These are phyloP conservation scores for Diadromus collaris DNA, from an alignment of 2,888 invertebrate species.

Conservation along the genomic window DNA sequence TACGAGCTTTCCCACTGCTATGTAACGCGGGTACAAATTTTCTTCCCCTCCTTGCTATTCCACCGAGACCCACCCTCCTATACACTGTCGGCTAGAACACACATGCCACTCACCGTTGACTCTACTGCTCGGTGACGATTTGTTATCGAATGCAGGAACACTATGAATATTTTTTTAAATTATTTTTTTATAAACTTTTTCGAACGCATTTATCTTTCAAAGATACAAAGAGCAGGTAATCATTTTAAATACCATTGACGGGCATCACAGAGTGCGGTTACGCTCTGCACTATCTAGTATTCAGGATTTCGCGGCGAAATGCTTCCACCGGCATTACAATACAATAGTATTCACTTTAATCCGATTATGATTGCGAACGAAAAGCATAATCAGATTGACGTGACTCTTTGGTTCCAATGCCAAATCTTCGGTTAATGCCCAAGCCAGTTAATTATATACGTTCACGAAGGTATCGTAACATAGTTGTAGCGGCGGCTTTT, in stretches of 20 bases:
- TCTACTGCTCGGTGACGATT: constrained; percentile 46
- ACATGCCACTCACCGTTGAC: constrained; percentile 44
- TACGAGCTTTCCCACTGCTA: constrained; percentile 65
- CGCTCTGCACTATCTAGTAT: background rate
- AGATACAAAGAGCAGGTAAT: background rate
- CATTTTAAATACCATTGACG: background rate
- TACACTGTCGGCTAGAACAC: constrained; percentile 42
- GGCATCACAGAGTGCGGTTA: background rate
- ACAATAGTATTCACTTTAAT: background rate
- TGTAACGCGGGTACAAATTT: constrained; percentile 65
- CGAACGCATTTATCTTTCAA: background rate
- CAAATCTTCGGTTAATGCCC: constrained; percentile 16
- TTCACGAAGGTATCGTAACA: background rate
- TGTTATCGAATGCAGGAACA: constrained; percentile 44
- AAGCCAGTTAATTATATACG: constrained; percentile 21
- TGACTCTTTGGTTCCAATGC: constrained; percentile 36
- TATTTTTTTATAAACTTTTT: background rate
- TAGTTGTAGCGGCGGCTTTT: background rate
- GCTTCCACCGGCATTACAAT: background rate
- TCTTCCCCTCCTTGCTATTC: constrained; percentile 41
- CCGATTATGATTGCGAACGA: background rate
- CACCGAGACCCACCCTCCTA: constrained; percentile 14
- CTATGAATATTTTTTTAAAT: constrained; percentile 29
- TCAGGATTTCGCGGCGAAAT: background rate
- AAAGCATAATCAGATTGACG: constrained; percentile 13